Percentiles rank a stretch among this genome's conserved stretches.
These are phyloP conservation scores for Molossus molossus DNA, from an alignment of 2,797 vertebrate genomes.

Conservation along the genomic window DNA sequence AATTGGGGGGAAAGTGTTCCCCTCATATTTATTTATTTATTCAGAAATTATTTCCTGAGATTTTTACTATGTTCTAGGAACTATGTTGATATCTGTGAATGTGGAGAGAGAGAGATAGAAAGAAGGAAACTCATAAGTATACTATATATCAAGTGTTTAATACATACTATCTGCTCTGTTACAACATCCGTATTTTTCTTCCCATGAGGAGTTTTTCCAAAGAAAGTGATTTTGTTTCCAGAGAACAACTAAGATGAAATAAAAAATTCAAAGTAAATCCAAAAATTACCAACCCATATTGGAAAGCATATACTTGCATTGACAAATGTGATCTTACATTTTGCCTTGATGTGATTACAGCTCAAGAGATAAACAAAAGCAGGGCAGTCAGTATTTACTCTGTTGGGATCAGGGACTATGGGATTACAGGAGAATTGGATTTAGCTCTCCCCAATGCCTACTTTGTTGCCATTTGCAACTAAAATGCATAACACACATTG, in stretches of 20 bases:
- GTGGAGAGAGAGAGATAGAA: background rate
- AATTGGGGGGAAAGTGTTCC: background rate
- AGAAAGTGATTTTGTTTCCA: slow-evolving; percentile 52
- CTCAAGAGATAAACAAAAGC: slow-evolving; percentile 63
- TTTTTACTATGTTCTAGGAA: background rate
- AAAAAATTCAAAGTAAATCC: slow-evolving; percentile 44
- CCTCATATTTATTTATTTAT: background rate
- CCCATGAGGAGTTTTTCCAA: background rate
- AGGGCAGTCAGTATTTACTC: slow-evolving; percentile 39
- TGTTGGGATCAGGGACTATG: slow-evolving; percentile 11
- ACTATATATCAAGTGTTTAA: background rate
- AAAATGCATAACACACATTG: slow-evolving; percentile 21
- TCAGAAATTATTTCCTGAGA: background rate
- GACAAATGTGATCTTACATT: slow-evolving; percentile 63
- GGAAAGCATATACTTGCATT: slow-evolving; percentile 49
- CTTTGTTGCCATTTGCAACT: background rate
- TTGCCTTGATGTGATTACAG: slow-evolving; percentile 67
- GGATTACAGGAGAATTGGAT: background rate
- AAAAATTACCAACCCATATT: slow-evolving; percentile 57
- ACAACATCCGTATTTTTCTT: background rate
- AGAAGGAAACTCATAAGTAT: background rate
- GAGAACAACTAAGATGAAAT: background rate
- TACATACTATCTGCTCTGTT: background rate
- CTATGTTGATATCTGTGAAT: background rate
- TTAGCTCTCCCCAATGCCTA: background rate